Percentiles rank a stretch among this genome's conserved stretches.
Conservation (phyloP, 1,140 invertebrate species). For the Scaptomyza graminum region DNA sequence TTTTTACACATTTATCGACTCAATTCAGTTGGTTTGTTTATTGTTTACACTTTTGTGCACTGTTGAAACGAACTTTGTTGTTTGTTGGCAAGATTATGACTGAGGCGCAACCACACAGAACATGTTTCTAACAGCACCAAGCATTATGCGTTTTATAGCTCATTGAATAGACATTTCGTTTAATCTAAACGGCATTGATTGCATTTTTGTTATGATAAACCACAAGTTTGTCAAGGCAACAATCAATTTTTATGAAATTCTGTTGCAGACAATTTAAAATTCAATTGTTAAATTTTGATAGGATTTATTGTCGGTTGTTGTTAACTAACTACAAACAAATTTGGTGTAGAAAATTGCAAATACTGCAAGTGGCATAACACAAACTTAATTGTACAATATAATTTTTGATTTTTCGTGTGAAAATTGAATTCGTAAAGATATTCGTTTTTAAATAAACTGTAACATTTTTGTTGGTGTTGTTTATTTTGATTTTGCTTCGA, state of each 20-base stretch:
- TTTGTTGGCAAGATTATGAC: background rate
- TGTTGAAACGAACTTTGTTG: background rate
- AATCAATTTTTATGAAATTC: background rate
- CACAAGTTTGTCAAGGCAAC: background rate
- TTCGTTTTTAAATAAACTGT: too few species aligned
- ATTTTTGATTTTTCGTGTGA: background rate
- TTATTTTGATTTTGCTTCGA: too few species aligned
- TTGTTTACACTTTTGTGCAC: constrained; percentile 4
- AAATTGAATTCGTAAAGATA: too few species aligned
- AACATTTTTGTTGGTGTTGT: too few species aligned
- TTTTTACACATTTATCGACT: constrained; percentile 13
- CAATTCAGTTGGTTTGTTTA: background rate
- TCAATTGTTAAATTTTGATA: background rate
- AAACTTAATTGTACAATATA: background rate
- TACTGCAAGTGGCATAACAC: background rate
- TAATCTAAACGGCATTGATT: constrained; percentile 2
- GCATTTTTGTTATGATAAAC: background rate
- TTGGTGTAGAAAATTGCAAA: background rate
- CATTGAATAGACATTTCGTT: constrained; percentile 1
- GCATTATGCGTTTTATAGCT: background rate
- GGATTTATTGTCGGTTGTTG: too few species aligned
- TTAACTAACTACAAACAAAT: background rate
- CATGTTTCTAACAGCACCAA: background rate
- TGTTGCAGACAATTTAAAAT: constrained; percentile 4
- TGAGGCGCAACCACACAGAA: background rate